Conservation (phyloP, 92 coral and sea anemone species). For the Epizoanthus stellaris region DNA sequence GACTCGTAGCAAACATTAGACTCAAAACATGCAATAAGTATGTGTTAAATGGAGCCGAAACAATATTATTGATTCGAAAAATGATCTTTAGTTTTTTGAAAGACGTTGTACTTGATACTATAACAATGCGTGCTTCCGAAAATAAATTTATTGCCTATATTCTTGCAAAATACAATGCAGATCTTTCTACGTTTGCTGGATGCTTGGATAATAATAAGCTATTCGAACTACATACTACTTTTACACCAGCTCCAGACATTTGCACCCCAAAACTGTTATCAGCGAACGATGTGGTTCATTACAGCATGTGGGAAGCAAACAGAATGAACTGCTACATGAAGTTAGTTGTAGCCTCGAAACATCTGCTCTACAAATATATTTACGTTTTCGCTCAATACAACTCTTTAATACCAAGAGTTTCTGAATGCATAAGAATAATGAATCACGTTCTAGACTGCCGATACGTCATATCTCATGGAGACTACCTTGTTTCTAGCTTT, state of each 20-base stretch:
- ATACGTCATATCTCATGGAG: not conserved
- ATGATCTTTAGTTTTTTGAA: not conserved
- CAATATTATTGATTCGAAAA: too few species aligned
- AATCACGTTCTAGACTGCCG: slow-evolving; percentile 3
- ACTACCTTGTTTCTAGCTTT: not conserved
- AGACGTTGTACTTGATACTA: not conserved
- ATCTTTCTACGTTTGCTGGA: not conserved
- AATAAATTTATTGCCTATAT: not conserved
- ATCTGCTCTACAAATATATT: slow-evolving; percentile 16
- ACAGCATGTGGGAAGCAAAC: not conserved
- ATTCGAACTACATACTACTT: too few species aligned
- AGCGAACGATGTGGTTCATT: not conserved
- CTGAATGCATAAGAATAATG: not conserved
- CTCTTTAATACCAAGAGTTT: not conserved
- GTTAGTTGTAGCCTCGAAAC: not conserved
- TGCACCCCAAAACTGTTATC: not conserved
- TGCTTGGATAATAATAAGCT: not conserved
- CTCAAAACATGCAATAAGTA: too few species aligned
- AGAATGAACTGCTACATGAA: not conserved
- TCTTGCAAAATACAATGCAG: not conserved
- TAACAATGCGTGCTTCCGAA: not conserved
- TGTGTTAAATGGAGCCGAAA: too few species aligned
- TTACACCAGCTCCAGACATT: too few species aligned
- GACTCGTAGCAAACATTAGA: too few species aligned
- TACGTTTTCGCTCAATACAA: not conserved